Evolutionary conservation across 2,888 invertebrate genomes (phyloP).

Genomic region (Clitarchus hookeri): DNA sequence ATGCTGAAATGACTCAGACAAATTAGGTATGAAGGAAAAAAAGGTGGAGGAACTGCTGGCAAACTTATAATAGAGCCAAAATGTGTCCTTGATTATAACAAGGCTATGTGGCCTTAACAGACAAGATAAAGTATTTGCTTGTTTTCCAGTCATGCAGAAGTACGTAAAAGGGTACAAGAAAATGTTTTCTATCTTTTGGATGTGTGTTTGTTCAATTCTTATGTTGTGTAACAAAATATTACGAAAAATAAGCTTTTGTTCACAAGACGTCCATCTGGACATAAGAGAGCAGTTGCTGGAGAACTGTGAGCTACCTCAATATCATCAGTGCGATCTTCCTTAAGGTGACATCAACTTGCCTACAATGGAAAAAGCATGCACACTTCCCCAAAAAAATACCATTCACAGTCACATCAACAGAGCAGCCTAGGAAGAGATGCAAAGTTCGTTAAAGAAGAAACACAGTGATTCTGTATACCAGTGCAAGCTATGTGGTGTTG

Average conservation of each 20-base stretch:
- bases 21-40: conserved; percentile 32
- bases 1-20: conserved; percentile 29
- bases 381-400: conserved; percentile 43
- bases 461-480: background rate
- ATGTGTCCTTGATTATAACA: conserved; percentile 43
- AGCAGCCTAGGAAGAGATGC: background rate
- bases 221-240: conserved; percentile 12
- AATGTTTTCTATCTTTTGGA: conserved; percentile 41
- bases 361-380: conserved; percentile 41
- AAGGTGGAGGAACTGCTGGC: background rate
- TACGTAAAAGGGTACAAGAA: conserved; percentile 41
- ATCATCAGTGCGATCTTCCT: conserved; percentile 40
- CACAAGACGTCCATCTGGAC: conserved; percentile 38
- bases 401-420: conserved; percentile 33
- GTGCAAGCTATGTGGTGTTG: background rate
- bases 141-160: conserved; percentile 44
- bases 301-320: conserved; percentile 41
- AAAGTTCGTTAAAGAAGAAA: background rate
- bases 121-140: conserved; percentile 41
- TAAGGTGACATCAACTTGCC: conserved; percentile 39
- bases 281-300: conserved; percentile 40
- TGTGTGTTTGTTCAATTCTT: conserved; percentile 40
- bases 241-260: conserved; percentile 38
- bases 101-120: conserved; percentile 43
- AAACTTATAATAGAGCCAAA: conserved; percentile 39